Conservation (phyloP, 2,797 vertebrate genomes). For the Falco rusticolus region DNA sequence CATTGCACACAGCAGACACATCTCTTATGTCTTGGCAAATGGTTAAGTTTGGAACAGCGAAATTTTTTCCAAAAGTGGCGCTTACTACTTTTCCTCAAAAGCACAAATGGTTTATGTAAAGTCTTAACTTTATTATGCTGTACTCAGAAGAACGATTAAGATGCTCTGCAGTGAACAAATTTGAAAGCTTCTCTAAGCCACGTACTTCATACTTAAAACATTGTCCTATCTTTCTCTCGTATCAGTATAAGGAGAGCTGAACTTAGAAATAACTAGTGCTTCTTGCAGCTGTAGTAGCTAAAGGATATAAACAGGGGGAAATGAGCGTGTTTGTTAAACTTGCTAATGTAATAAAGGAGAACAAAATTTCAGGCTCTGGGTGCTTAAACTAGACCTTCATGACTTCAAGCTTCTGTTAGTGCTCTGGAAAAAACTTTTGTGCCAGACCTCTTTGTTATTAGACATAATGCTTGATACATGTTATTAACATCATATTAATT, state of each 20-base stretch:
- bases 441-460: background rate
- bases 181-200: background rate
- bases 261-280: background rate
- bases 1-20: background rate
- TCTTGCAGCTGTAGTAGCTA: background rate
- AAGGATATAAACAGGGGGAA: background rate
- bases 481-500: background rate
- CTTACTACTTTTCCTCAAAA: background rate
- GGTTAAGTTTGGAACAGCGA: background rate
- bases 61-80: background rate
- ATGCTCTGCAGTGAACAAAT: background rate
- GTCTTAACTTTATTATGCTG: background rate
- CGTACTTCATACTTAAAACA: background rate
- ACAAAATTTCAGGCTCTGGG: background rate
- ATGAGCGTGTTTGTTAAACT: background rate
- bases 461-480: background rate
- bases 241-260: background rate
- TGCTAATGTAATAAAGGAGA: background rate
- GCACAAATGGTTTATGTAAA: background rate
- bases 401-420: background rate
- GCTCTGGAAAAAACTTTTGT: background rate
- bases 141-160: background rate
- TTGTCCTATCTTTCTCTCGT: background rate
- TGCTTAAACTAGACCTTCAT: background rate
- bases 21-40: background rate